Evolutionary conservation across 1,140 invertebrate species (phyloP).

Genomic region (Acromyrmex heyeri): DNA sequence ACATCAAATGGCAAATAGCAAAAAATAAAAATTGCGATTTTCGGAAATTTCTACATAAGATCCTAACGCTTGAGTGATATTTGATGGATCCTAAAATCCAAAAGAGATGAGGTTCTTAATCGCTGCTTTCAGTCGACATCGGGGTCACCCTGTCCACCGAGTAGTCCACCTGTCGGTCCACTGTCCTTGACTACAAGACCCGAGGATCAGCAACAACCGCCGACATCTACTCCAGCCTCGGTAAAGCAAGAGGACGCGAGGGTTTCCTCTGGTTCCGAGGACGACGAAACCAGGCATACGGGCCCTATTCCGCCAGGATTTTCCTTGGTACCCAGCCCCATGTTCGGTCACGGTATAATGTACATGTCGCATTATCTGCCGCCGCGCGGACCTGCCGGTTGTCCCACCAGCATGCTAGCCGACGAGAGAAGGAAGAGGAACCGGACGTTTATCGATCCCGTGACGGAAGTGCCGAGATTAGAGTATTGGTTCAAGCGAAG

Average conservation of each 20-base stretch:
- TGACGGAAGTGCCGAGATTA: constrained; percentile 98
- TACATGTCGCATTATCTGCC: constrained; percentile 94
- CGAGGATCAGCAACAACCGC: constrained; percentile 82
- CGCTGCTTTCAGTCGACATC: constrained; percentile 81
- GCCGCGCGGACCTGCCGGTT: constrained; percentile 86
- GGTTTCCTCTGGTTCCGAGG: constrained; percentile 85
- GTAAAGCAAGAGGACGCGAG: constrained; percentile 85
- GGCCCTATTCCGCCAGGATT: constrained; percentile 89
- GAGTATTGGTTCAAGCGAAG: constrained; percentile 99
- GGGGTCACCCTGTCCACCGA: constrained; percentile 86
- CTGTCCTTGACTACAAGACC: constrained; percentile 89
- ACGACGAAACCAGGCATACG: constrained; percentile 84
- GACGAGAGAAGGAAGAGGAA: constrained; percentile 97
- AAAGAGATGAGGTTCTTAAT: neutral
- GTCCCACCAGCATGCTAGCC: constrained; percentile 89
- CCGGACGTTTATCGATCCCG: constrained; percentile 99
- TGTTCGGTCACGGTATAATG: constrained; percentile 95
- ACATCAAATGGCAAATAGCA: neutral
- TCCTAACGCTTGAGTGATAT: too few relatives aligned
- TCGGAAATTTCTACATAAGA: neutral
- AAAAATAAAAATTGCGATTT: neutral
- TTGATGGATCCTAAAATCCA: neutral
- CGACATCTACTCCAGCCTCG: constrained; percentile 78
- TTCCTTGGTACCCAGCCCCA: constrained; percentile 93
- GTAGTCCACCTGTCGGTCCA: constrained; percentile 89